Percentiles rank a stretch among this genome's conserved stretches.
Conservation (phyloP, 2,888 invertebrate species). For the Sepioteuthis lessoniana region DNA sequence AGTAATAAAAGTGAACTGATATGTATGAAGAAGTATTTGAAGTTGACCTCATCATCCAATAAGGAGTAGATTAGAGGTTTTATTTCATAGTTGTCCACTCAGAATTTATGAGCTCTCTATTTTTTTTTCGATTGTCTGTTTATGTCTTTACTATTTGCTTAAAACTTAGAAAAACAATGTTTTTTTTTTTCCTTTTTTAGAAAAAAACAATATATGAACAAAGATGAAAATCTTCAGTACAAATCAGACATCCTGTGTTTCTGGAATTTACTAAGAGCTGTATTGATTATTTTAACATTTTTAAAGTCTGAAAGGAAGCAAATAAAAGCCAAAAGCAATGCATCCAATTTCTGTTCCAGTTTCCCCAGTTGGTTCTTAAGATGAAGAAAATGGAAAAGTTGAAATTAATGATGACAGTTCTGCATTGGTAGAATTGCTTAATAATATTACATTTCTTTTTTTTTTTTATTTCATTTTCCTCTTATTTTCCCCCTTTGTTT, state of each 20-base stretch:
- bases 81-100: neutral
- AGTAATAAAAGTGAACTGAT: neutral
- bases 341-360: neutral
- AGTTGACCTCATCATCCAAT: neutral
- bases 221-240: neutral
- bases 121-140: neutral
- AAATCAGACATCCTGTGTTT: conserved; percentile 16
- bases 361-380: neutral
- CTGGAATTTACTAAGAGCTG: neutral
- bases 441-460: neutral
- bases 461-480: neutral
- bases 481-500: neutral
- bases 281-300: neutral
- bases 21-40: neutral
- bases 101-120: neutral
- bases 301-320: neutral
- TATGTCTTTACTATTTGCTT: neutral
- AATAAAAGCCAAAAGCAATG: neutral
- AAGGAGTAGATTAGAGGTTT: neutral
- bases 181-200: neutral
- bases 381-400: neutral
- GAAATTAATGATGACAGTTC: conserved; percentile 14
- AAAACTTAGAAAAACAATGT: neutral
- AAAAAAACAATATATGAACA: neutral
- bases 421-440: neutral